Percentiles rank a stretch among this genome's conserved stretches.
Conservation (phyloP, 1,140 invertebrate genomes). For the Neodiprion lecontei region DNA sequence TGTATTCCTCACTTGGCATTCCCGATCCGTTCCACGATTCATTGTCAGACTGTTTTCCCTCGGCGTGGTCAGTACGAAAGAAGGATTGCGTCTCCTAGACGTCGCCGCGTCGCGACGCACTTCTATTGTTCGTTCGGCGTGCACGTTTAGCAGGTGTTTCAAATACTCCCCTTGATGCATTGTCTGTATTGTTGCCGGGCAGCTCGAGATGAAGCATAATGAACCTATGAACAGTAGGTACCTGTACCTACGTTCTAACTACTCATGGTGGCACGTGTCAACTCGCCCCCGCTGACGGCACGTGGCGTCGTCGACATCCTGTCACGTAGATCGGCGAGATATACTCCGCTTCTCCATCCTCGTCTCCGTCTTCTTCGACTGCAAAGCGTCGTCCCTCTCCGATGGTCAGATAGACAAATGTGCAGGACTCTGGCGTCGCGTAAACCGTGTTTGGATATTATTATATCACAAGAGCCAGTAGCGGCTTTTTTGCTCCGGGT, state of each 20-base stretch:
- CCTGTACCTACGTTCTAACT: neutral
- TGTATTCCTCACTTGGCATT: neutral
- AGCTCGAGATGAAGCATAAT: neutral
- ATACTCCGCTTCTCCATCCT: neutral
- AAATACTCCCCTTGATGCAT: neutral
- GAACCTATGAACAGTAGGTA: neutral
- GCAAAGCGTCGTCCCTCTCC: neutral
- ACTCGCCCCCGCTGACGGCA: neutral
- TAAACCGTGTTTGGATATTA: neutral
- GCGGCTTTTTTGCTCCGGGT: neutral
- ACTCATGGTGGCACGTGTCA: no score
- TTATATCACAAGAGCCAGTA: neutral
- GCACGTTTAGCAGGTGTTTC: neutral
- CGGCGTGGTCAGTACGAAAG: no score
- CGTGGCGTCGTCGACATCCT: neutral
- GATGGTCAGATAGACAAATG: neutral
- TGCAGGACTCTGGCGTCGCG: neutral
- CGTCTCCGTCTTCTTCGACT: neutral
- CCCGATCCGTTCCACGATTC: neutral
- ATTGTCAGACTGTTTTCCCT: neutral
- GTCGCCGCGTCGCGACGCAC: no score
- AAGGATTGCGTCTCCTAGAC: no score
- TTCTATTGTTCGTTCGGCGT: neutral
- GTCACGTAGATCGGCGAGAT: constrained; percentile 1
- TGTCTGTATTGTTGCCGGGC: neutral